phyloP scores from a whole-genome alignment of 2,113 vertebrate genomes.

The Serilophus lunatus region DNA sequence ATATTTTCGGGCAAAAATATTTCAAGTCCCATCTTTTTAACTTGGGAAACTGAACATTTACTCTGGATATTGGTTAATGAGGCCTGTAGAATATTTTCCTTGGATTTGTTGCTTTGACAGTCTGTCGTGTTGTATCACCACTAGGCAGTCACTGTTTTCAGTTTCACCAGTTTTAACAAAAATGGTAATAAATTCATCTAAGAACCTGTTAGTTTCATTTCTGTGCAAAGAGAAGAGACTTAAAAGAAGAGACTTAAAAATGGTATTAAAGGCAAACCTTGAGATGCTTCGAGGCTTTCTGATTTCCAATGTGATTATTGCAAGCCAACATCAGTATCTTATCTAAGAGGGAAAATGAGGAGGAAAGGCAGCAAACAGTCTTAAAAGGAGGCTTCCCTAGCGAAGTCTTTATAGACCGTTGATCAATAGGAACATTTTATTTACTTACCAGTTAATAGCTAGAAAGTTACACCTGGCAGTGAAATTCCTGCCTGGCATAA shows the following conservation, averaged over 20 bases:
- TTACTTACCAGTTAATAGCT: not conserved
- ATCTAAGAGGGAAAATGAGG: not conserved
- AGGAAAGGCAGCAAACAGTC: not conserved
- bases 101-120: not conserved
- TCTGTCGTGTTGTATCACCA: not conserved
- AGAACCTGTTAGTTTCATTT: not conserved
- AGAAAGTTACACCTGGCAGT: not conserved
- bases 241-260: not conserved
- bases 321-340: not conserved
- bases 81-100: not conserved
- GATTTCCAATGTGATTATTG: not conserved
- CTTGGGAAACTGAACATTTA: not conserved
- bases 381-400: not conserved
- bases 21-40: not conserved
- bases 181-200: not conserved
- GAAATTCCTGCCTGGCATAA: not conserved
- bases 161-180: not conserved
- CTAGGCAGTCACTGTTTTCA: not conserved
- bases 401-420: not conserved
- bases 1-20: not conserved
- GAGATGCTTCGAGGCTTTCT: rapidly evolving
- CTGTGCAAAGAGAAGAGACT: not conserved
- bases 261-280: not conserved
- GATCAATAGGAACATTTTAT: not conserved
- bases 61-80: not conserved